Percentiles rank a stretch among this genome's conserved stretches.
phyloP scores from a whole-genome alignment of 2,113 vertebrate species.

The Hepsetus odoe region DNA sequence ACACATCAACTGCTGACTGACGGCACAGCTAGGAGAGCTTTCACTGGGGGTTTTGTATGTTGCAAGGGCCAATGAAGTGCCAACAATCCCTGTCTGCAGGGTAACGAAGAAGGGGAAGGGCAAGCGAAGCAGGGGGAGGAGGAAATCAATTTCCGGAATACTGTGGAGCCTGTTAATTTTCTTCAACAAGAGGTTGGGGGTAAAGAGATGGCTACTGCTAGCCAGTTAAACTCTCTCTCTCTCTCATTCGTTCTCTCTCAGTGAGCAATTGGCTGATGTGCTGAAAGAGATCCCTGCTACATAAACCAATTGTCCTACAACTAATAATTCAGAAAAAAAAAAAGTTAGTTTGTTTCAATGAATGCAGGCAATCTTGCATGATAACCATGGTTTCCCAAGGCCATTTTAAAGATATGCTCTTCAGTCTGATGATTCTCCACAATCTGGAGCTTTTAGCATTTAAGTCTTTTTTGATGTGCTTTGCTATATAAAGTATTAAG shows the following conservation, averaged over 20 bases:
- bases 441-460: too few relatives aligned
- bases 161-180: conserved; percentile 60
- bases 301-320: too few relatives aligned
- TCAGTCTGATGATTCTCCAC: too few relatives aligned
- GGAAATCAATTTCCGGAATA: conserved; percentile 57
- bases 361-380: too few relatives aligned
- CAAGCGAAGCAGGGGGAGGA: conserved; percentile 21
- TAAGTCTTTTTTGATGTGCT: too few relatives aligned
- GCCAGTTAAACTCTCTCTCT: conserved; percentile 56
- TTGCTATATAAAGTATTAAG: too few relatives aligned
- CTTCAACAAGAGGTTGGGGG: conserved; percentile 53
- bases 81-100: conserved; percentile 33
- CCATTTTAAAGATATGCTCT: too few relatives aligned
- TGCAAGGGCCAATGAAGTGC: conserved; percentile 51
- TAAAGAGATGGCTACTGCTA: conserved; percentile 41
- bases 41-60: conserved; percentile 30
- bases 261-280: neutral
- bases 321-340: too few relatives aligned
- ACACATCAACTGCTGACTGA: conserved; percentile 46
- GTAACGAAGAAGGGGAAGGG: conserved; percentile 31
- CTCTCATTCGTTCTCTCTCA: neutral
- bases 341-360: too few relatives aligned
- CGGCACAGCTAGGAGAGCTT: conserved; percentile 44
- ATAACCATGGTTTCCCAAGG: too few relatives aligned
- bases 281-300: too few relatives aligned